These are phyloP conservation scores for Plectrocnemia conspersa DNA, from an alignment of 1,140 invertebrate genomes.

Conservation along the genomic window DNA sequence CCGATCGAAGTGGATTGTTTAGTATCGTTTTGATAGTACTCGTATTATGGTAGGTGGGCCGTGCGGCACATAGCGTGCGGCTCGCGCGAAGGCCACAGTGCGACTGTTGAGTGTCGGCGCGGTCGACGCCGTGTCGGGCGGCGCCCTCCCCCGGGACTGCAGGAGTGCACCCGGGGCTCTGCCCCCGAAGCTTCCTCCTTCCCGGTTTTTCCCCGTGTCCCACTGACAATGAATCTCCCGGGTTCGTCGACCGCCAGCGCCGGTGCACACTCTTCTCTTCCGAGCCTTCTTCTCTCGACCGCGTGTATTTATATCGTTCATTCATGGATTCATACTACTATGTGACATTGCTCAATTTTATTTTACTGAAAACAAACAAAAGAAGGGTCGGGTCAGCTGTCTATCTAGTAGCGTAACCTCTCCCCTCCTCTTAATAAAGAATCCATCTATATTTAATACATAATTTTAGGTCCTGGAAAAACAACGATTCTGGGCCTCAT, in stretches of 20 bases:
- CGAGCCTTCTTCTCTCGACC: neutral
- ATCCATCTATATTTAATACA: too few species aligned
- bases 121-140: neutral
- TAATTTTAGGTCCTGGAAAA: too few species aligned
- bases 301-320: too few species aligned
- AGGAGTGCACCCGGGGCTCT: neutral
- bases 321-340: too few species aligned
- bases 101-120: too few species aligned
- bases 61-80: conserved; percentile 1
- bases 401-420: too few species aligned
- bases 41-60: neutral
- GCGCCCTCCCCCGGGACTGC: neutral
- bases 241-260: conserved; percentile 1
- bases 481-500: too few species aligned
- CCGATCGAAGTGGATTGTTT: neutral
- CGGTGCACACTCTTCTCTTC: conserved; percentile 2
- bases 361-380: too few species aligned
- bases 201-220: conserved; percentile 4
- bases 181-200: neutral
- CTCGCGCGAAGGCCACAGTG: conserved; percentile 1
- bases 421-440: too few species aligned
- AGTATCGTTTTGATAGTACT: conserved; percentile 1
- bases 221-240: conserved; percentile 9
- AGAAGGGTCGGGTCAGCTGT: too few species aligned
- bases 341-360: too few species aligned